Conservation (phyloP, 2,797 vertebrate species). For the Caiman crocodilus region DNA sequence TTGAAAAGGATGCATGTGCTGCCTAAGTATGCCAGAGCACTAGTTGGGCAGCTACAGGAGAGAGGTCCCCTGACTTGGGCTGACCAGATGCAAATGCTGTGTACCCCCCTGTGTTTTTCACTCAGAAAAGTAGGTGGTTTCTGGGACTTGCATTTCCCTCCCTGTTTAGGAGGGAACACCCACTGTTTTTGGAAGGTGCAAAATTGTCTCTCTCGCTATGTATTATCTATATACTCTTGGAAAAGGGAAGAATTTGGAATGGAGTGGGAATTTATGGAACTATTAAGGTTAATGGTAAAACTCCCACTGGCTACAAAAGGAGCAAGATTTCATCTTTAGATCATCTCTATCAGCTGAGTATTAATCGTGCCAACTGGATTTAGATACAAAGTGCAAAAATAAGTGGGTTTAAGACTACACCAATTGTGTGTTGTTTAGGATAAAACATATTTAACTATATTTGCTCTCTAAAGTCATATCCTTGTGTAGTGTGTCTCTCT, state of each 20-base stretch:
- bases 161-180: not conserved
- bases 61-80: not conserved
- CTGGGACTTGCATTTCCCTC: no score
- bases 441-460: not conserved
- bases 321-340: no score
- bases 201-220: not conserved
- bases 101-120: accelerated
- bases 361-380: no score
- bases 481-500: not conserved
- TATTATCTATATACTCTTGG: not conserved
- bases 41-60: not conserved
- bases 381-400: no score
- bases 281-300: not conserved
- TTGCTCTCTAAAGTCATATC: not conserved
- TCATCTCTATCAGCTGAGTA: no score
- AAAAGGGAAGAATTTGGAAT: not conserved
- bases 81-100: not conserved
- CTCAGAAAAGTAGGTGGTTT: no score
- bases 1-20: not conserved
- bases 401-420: not conserved
- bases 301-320: not conserved
- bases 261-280: accelerated
- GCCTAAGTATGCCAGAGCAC: not conserved
- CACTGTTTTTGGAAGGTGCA: not conserved
- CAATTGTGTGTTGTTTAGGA: not conserved